phyloP scores from a whole-genome alignment of 2,113 vertebrate species.

The Cyprinus carpio region DNA sequence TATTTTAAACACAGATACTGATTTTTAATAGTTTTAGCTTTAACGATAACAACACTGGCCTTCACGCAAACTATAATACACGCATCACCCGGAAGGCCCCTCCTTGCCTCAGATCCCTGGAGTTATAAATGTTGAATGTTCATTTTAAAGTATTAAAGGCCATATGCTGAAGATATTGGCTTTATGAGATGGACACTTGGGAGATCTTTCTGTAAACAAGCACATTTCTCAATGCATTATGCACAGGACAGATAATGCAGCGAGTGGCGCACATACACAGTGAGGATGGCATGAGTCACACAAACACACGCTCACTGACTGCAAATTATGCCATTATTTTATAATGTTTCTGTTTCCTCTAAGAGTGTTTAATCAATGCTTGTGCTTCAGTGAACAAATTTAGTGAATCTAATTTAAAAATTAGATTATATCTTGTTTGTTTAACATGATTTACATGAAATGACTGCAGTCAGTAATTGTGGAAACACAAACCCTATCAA shows the following conservation, averaged over 20 bases:
- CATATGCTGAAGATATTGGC: constrained; percentile 54
- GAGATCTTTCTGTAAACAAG: constrained; percentile 53
- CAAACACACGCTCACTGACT: neutral
- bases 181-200: constrained; percentile 53
- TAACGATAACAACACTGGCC: neutral
- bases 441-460: neutral
- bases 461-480: constrained; percentile 7
- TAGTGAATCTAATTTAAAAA: constrained; percentile 11
- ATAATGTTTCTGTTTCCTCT: neutral
- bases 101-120: constrained; percentile 21
- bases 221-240: constrained; percentile 62
- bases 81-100: neutral
- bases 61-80: constrained; percentile 4
- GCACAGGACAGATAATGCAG: constrained; percentile 42
- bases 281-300: neutral
- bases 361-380: neutral
- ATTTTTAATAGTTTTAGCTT: neutral
- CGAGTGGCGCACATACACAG: neutral
- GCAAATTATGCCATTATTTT: neutral
- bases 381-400: constrained; percentile 17
- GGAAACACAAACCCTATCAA: neutral
- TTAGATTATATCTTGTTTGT: neutral
- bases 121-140: constrained; percentile 68
- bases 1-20: neutral
- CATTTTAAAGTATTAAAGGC: constrained; percentile 63